Conservation (phyloP, 2,113 vertebrate genomes). For the Menidia beryllina region DNA sequence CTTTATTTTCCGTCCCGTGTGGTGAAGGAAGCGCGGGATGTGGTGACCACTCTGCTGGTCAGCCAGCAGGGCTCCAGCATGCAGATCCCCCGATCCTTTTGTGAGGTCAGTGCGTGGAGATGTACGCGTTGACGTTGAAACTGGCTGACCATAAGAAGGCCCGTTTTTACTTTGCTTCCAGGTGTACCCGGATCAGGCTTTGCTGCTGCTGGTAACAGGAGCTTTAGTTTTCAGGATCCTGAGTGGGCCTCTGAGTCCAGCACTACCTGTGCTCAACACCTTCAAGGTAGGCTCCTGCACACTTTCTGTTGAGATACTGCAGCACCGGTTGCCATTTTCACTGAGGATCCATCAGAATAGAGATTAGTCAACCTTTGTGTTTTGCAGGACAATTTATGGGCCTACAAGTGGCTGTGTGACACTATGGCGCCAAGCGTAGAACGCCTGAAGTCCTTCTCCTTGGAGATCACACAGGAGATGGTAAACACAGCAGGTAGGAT, state of each 20-base stretch:
- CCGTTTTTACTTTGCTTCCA: constrained; percentile 37
- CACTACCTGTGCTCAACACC: constrained; percentile 48
- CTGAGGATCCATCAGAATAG: no score
- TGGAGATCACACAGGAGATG: constrained; percentile 37
- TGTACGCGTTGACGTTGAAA: neutral
- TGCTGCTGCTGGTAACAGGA: constrained; percentile 73
- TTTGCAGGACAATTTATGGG: constrained; percentile 63
- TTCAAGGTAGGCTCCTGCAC: constrained; percentile 63
- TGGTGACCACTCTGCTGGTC: constrained; percentile 25
- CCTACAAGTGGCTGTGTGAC: constrained; percentile 58
- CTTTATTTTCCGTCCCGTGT: neutral
- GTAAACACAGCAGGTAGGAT: constrained; percentile 36
- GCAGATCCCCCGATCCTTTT: constrained; percentile 54
- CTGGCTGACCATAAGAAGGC: no score
- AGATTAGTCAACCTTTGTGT: neutral
- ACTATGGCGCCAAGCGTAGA: constrained; percentile 21
- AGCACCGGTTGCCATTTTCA: neutral
- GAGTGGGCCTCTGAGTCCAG: constrained; percentile 34
- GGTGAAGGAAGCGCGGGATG: constrained; percentile 46
- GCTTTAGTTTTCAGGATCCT: constrained; percentile 66
- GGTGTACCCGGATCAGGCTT: constrained; percentile 76
- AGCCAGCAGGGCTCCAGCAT: constrained; percentile 1
- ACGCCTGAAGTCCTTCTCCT: constrained; percentile 15
- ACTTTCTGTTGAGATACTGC: neutral
- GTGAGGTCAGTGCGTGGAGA: constrained; percentile 20